Evolutionary conservation across 2,888 invertebrate species (phyloP).

Genomic region (Microctonus brassicae): DNA sequence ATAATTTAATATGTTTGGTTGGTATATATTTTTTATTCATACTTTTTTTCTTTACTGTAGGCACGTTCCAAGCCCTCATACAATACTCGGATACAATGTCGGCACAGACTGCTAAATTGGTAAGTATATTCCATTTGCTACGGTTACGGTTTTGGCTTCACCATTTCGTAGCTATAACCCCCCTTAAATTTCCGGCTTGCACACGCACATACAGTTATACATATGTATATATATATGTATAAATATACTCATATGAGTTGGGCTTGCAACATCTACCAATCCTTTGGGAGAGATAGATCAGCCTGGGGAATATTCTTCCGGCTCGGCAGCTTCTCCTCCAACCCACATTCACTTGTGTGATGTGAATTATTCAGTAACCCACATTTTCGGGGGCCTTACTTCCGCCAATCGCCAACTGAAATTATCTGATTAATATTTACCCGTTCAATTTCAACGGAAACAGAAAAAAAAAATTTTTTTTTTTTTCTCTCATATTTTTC

Average conservation of each 20-base stretch:
- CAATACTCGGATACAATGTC: conserved; percentile 98
- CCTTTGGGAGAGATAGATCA: conserved; percentile 38
- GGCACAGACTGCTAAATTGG: conserved; percentile 96
- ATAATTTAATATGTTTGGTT: conserved; percentile 15
- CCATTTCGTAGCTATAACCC: conserved; percentile 14
- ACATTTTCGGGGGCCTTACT: conserved; percentile 29
- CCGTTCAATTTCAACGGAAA: conserved; percentile 6
- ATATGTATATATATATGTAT: background rate
- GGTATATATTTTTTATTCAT: conserved; percentile 22
- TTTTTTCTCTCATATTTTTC: background rate
- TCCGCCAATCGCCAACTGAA: conserved; percentile 19
- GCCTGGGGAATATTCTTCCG: conserved; percentile 44
- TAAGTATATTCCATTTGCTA: conserved; percentile 71
- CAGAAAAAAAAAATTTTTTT: conserved; percentile 12
- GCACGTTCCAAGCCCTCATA: conserved; percentile 98
- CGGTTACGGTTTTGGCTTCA: conserved; percentile 17
- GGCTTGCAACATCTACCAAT: conserved; percentile 19
- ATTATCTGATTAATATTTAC: conserved; percentile 29
- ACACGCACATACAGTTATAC: conserved; percentile 14
- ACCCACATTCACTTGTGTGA: conserved; percentile 6
- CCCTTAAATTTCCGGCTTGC: conserved; percentile 50
- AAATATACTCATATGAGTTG: background rate
- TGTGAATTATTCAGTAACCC: conserved; percentile 30
- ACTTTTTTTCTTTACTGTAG: conserved; percentile 73
- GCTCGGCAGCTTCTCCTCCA: conserved; percentile 26